A percentile compares a stretch with the other conserved stretches of the same genome.
Conservation (phyloP, 2,113 vertebrate genomes). For the rat (Rattus norvegicus) region GRCr8 NC_086020.1:172422001-172422500, state of each 20-base stretch:
- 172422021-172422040: not conserved
- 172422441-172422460: not conserved
- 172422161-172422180: not conserved
- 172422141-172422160: not conserved
- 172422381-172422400: not conserved
- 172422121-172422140: not conserved
- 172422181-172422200: not conserved
- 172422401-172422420: not conserved
- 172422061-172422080: not conserved
- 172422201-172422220: not conserved
- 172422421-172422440: not conserved
- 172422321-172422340: not conserved
- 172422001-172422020: not conserved
- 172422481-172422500: not conserved
- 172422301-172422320: not conserved
- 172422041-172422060: not conserved
- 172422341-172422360: constrained; percentile 34
- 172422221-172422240: constrained; percentile 21
- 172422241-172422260: not conserved
- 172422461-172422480: not conserved
- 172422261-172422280: not conserved
- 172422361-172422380: not conserved
- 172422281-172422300: constrained; percentile 9
- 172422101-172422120: not conserved
- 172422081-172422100: not conserved